Base-by-base conservation (phyloP, 2,888 invertebrate genomes). In the Onchidella celtica region DNA sequence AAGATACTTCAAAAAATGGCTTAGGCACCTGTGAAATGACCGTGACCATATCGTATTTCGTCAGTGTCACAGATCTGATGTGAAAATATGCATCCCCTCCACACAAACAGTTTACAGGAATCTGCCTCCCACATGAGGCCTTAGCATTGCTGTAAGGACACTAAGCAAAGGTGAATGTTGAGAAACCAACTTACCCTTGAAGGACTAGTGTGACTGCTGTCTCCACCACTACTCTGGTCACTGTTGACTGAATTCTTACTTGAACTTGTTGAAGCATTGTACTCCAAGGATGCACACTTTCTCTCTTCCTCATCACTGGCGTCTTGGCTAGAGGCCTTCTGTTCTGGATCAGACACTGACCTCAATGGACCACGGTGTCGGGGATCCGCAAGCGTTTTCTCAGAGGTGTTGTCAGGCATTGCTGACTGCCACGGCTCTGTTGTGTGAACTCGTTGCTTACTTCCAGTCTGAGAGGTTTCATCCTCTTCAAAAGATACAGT, bases 401-500 rank as follows among this genome's bases (percentile, higher is more conserved):
- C 66, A 3, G 59, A 27, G 29, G 78, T 59, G 21, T 27, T 38
- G 34, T 27, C 38, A 24, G 55, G 34, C 24, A 36, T 61, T 17
- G 29, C 21, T 57, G 34, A 29, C 11, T 24, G 70, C 34, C 55
- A 27, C 11, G 75, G n/a, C 29, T 63, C 63, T 65, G 75, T 65
- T 9, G 65, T 38, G 24, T 61, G 63, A 47, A 63, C 65, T 17
- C 32, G 75, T 21, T 63, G 65, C 34, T n/a, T 75, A 14, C n/a
- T 40, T 32, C 21, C 70, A 59, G 59, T 27, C 17, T 72, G 63
- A 65, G 72, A 38, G 24, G 9, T 55, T 21, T 73, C 79, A 0
- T 79, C 73, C 57, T 72, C 79, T 17, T 79, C 79, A 55, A 79
- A 79, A 21, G 79, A 79, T 40, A 79, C 79, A 63, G 79, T 79